Conservation (phyloP, 1,140 invertebrate genomes). For the Drosophila orena region DNA sequence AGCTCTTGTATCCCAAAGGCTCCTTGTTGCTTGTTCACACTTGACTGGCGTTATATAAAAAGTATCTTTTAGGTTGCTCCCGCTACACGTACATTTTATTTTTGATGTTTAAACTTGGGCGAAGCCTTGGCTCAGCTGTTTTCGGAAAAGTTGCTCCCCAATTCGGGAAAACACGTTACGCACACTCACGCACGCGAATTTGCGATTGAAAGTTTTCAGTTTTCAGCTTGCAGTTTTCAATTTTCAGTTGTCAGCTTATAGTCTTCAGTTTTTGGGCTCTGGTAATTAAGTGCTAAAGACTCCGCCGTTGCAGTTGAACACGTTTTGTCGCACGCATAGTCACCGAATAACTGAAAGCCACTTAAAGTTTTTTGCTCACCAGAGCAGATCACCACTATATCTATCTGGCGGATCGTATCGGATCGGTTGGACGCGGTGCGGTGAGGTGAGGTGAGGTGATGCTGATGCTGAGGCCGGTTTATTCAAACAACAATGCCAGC, state of each 20-base stretch:
- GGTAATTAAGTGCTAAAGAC: constrained; percentile 54
- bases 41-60: constrained; percentile 38
- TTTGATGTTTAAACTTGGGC: constrained; percentile 22
- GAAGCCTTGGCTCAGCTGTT: constrained; percentile 39
- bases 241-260: constrained; percentile 16
- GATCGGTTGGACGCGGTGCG: constrained; percentile 7
- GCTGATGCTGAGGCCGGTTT: constrained; percentile 63
- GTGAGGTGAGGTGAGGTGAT: constrained; percentile 5
- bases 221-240: constrained; percentile 30
- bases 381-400: constrained; percentile 36
- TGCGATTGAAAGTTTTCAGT: constrained; percentile 44
- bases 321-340: constrained; percentile 81
- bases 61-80: constrained; percentile 10
- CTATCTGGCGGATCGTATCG: constrained; percentile 13
- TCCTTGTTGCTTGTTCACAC: constrained; percentile 1
- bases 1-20: not conserved
- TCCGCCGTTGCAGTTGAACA: constrained; percentile 37
- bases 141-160: constrained; percentile 34
- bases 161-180: constrained; percentile 37
- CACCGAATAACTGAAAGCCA: constrained; percentile 76
- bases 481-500: constrained; percentile 68
- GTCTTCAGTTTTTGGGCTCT: constrained; percentile 18
- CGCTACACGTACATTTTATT: constrained; percentile 40
- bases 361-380: constrained; percentile 68
- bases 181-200: constrained; percentile 19